Conservation (phyloP, 1,140 invertebrate genomes). For the Mesaphorura yosii region DNA sequence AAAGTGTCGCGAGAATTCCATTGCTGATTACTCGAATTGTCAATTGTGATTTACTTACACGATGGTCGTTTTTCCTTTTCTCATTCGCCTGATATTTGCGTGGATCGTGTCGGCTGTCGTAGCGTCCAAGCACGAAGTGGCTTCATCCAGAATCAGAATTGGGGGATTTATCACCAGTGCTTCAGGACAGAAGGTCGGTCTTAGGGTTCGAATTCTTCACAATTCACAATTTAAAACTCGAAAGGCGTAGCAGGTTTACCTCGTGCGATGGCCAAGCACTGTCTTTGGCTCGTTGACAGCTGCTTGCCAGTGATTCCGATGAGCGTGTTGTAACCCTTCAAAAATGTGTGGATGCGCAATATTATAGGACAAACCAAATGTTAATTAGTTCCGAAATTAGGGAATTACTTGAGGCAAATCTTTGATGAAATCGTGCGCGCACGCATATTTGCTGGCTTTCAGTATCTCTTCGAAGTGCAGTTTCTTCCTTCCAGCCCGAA, state of each 20-base stretch:
- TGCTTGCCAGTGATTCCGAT: slow-evolving; percentile 46
- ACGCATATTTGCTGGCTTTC: slow-evolving; percentile 58
- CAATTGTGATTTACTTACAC: too few species aligned
- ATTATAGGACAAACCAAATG: neutral
- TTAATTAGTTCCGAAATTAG: slow-evolving; percentile 41
- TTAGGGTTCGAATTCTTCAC: too few species aligned
- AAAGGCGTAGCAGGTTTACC: neutral
- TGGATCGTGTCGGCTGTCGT: slow-evolving; percentile 32
- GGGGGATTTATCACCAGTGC: slow-evolving; percentile 42
- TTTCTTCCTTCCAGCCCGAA: slow-evolving; percentile 57
- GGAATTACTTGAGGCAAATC: slow-evolving; percentile 35
- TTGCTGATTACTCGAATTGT: too few species aligned
- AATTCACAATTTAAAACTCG: too few species aligned
- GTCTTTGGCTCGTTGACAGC: slow-evolving; percentile 63
- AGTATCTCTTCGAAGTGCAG: slow-evolving; percentile 56
- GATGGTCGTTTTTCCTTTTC: slow-evolving; percentile 42
- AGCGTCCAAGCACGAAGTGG: slow-evolving; percentile 40
- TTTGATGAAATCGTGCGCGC: slow-evolving; percentile 54
- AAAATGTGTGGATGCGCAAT: slow-evolving; percentile 3
- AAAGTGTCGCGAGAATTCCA: too few species aligned
- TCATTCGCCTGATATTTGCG: slow-evolving; percentile 31
- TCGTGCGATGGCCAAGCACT: slow-evolving; percentile 67
- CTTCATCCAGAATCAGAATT: slow-evolving; percentile 45
- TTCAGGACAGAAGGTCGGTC: slow-evolving; percentile 71
- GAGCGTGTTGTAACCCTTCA: neutral